Percentiles rank a stretch among this genome's conserved stretches.
These are phyloP conservation scores for Lagria hirta DNA, from an alignment of 2,888 invertebrate species.

Conservation along the genomic window DNA sequence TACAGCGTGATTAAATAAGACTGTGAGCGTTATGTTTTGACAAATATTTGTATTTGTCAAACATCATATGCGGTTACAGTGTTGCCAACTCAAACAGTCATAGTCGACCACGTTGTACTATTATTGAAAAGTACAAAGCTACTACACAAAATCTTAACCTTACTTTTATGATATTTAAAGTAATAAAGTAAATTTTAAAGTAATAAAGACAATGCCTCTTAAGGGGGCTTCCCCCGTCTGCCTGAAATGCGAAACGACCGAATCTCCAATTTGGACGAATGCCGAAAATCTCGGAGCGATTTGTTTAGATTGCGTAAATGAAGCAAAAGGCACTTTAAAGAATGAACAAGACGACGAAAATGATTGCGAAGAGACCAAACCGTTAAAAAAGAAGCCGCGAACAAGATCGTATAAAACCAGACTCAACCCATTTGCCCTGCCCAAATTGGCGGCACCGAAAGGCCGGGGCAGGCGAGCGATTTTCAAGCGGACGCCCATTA, in stretches of 20 bases:
- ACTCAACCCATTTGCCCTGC: conserved; percentile 53
- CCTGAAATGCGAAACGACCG: conserved; percentile 67
- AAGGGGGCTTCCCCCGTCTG: conserved; percentile 67
- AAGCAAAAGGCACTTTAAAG: conserved; percentile 54
- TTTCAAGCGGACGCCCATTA: conserved; percentile 77
- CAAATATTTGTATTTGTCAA: no score
- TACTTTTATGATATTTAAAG: no score
- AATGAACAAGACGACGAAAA: conserved; percentile 44
- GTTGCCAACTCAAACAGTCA: no score
- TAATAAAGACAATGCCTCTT: conserved; percentile 50
- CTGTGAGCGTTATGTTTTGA: no score
- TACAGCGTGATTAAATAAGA: no score
- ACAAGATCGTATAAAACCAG: conserved; percentile 55
- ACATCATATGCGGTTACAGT: no score
- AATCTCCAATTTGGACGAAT: conserved; percentile 75
- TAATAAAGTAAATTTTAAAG: no score
- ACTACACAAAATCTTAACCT: no score
- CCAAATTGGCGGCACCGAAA: conserved; percentile 57
- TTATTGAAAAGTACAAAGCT: no score
- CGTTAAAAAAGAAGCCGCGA: conserved; percentile 63
- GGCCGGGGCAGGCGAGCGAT: conserved; percentile 77
- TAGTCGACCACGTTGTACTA: no score
- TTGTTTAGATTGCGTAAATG: conserved; percentile 72
- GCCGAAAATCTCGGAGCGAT: conserved; percentile 70
- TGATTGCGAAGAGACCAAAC: conserved; percentile 56